phyloP scores from a whole-genome alignment of 2,113 vertebrate genomes.

The Phrynosoma blainvillii region DNA sequence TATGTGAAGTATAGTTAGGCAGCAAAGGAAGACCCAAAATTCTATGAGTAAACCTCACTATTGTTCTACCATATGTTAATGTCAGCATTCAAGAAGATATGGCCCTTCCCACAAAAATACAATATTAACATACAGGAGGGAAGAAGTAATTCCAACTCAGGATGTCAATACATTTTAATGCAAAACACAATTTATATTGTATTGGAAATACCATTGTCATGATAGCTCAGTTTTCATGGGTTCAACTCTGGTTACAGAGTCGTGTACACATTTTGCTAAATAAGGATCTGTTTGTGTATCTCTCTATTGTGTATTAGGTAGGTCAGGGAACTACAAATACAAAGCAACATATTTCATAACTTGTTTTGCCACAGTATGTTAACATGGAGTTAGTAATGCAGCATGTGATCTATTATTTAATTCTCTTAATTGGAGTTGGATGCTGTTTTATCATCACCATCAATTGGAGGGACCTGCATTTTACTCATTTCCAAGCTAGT shows the following conservation, averaged over 20 bases:
- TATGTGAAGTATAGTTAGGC: not conserved
- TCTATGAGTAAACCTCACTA: not conserved
- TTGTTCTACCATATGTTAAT: not conserved
- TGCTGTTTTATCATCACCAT: conserved; percentile 12
- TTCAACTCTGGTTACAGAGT: not conserved
- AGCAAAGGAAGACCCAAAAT: not conserved
- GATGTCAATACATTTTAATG: not conserved
- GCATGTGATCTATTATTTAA: conserved; percentile 6
- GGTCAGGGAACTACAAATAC: not conserved
- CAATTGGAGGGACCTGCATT: conserved; percentile 1
- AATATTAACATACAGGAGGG: not conserved
- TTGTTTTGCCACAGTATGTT: not conserved
- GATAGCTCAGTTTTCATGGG: not conserved
- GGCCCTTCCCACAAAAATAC: not conserved
- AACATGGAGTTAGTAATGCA: not conserved
- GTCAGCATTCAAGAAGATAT: not conserved
- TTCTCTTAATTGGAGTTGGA: conserved; percentile 27
- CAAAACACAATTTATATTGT: not conserved
- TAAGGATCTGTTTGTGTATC: not conserved
- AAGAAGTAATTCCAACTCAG: not conserved
- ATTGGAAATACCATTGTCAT: not conserved
- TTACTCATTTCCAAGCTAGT: not conserved
- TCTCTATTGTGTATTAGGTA: not conserved
- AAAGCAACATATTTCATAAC: not conserved
- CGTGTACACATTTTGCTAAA: not conserved